Conservation (phyloP, 1,140 invertebrate species). For the Palaemon carinicauda region DNA sequence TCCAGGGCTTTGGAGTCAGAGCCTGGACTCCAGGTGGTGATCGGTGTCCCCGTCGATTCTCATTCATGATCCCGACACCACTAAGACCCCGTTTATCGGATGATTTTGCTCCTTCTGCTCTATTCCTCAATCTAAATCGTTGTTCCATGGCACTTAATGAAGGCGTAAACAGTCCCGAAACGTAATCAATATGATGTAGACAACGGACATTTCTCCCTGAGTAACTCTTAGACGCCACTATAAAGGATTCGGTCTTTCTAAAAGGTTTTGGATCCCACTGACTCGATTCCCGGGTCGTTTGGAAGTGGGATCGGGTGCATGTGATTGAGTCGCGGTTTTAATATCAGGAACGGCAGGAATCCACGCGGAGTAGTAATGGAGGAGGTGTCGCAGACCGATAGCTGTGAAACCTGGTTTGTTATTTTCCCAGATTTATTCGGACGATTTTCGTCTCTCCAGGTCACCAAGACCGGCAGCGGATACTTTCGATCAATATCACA, state of each 20-base stretch:
- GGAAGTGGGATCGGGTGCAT: conserved; percentile 52
- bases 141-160: no score
- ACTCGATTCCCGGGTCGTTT: conserved; percentile 54
- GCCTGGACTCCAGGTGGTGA: conserved; percentile 28
- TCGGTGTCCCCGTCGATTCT: conserved; percentile 53
- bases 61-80: conserved; percentile 50
- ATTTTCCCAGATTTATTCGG: background rate
- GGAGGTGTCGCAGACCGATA: conserved; percentile 15
- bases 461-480: background rate
- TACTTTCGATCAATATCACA: background rate
- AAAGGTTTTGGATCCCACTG: conserved; percentile 56
- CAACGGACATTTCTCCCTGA: no score
- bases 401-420: background rate
- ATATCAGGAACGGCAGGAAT: conserved; percentile 57
- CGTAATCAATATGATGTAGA: background rate
- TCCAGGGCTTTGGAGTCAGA: conserved; percentile 38
- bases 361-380: conserved; percentile 48
- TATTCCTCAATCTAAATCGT: background rate
- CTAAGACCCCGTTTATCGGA: conserved; percentile 22
- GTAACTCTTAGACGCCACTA: background rate
- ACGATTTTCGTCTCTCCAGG: background rate
- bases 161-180: background rate
- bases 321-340: conserved; percentile 57
- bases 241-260: conserved; percentile 17
- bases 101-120: background rate